These are phyloP conservation scores for Orthonevra nobilis DNA, from an alignment of 2,888 invertebrate genomes.

Conservation along the genomic window DNA sequence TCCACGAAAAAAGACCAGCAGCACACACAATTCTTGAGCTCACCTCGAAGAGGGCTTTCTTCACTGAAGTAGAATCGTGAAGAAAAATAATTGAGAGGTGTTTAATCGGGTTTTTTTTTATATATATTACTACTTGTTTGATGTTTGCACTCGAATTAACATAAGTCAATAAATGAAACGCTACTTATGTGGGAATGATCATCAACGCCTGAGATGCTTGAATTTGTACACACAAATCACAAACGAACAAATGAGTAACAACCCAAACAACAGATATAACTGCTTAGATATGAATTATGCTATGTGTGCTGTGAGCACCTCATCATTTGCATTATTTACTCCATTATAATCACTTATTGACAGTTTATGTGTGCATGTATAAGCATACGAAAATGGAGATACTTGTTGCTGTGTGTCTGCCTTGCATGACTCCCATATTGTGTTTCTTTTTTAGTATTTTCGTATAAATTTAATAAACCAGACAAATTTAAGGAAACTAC, in stretches of 20 bases:
- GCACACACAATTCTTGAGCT: constrained; percentile 47
- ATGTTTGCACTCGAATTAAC: constrained; percentile 68
- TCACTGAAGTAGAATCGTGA: constrained; percentile 61
- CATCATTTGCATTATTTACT: constrained; percentile 56
- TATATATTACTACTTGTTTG: constrained; percentile 68
- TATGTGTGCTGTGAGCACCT: constrained; percentile 20
- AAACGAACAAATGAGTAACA: constrained; percentile 31
- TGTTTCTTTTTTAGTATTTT: too few relatives aligned
- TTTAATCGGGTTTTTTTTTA: constrained; percentile 80
- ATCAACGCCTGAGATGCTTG: constrained; percentile 31
- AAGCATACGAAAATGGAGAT: too few relatives aligned
- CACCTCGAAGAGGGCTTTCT: constrained; percentile 50
- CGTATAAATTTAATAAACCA: too few relatives aligned
- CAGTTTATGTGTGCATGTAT: not conserved
- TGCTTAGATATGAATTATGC: constrained; percentile 36
- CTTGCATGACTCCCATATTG: too few relatives aligned
- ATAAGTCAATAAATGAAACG: constrained; percentile 68
- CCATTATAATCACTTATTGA: constrained; percentile 36
- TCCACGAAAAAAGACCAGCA: constrained; percentile 69
- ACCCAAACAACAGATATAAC: constrained; percentile 36
- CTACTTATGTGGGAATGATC: constrained; percentile 40
- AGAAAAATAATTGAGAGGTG: constrained; percentile 79
- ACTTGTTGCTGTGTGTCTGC: too few relatives aligned
- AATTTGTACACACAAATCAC: constrained; percentile 34
- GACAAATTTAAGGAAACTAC: too few relatives aligned